These are phyloP conservation scores for Motacilla alba DNA, from an alignment of 2,113 vertebrate species.

Conservation along the genomic window DNA sequence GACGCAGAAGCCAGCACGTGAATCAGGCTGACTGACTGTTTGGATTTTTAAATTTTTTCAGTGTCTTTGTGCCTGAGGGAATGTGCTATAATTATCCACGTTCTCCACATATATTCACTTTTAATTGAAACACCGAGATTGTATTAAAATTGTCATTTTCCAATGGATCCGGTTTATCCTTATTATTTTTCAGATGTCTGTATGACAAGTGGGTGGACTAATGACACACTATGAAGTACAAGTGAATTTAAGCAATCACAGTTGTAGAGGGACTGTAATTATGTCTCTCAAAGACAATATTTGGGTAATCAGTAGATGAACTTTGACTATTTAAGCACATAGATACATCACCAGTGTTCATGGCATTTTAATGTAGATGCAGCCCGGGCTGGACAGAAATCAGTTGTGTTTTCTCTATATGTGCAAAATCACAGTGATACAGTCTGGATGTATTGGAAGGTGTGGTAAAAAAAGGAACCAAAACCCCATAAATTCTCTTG, in stretches of 20 bases:
- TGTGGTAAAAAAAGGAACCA: neutral
- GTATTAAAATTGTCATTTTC: constrained; percentile 30
- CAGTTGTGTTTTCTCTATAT: neutral
- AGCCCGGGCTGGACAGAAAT: neutral
- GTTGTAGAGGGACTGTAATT: neutral
- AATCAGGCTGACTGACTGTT: neutral
- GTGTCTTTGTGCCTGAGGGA: neutral
- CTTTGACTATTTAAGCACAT: neutral
- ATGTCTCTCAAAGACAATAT: constrained; percentile 8
- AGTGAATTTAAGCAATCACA: neutral
- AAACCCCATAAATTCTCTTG: neutral
- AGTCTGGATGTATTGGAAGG: neutral
- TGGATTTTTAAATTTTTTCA: neutral
- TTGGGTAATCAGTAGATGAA: neutral
- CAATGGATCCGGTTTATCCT: neutral
- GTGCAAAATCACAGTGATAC: neutral
- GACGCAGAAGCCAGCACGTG: neutral
- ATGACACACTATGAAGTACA: neutral
- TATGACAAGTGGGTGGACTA: neutral
- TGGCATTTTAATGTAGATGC: neutral
- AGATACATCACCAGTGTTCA: neutral
- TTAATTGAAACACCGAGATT: neutral
- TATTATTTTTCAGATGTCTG: neutral
- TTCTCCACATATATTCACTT: neutral
- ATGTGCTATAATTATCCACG: constrained; percentile 11